These are phyloP conservation scores for Nycticebus coucang DNA, from an alignment of 2,113 vertebrate genomes.

Conservation along the genomic window DNA sequence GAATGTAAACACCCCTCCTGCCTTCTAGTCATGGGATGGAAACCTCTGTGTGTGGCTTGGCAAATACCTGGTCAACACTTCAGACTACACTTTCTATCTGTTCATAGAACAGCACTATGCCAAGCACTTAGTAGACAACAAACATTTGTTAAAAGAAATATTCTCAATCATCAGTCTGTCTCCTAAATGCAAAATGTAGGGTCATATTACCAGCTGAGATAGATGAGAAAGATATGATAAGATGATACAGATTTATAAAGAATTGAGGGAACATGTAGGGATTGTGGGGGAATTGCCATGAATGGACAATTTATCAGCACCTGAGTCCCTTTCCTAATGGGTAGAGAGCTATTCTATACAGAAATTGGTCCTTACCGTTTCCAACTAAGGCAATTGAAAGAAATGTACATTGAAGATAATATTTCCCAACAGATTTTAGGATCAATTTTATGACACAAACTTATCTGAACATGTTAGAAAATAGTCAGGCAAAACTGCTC, in stretches of 20 bases:
- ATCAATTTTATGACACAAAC: neutral
- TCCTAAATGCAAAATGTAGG: neutral
- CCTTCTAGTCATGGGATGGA: neutral
- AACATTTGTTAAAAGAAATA: conserved; percentile 15
- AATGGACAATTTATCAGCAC: neutral
- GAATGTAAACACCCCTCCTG: neutral
- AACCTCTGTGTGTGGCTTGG: neutral
- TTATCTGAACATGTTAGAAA: neutral
- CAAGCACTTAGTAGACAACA: neutral
- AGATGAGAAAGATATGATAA: neutral
- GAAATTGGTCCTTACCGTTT: neutral
- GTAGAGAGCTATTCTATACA: neutral
- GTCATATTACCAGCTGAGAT: neutral
- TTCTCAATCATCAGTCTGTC: neutral
- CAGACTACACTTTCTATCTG: neutral
- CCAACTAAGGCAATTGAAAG: neutral
- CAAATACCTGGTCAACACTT: neutral
- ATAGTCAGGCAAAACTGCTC: neutral
- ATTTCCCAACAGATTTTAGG: neutral
- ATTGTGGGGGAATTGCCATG: neutral
- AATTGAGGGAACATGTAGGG: neutral
- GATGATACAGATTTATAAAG: neutral
- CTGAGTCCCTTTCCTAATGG: neutral
- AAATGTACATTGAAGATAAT: neutral
- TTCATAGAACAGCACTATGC: neutral